Percentiles rank a stretch among this genome's conserved stretches.
Conservation (phyloP, 2,888 invertebrate genomes). For the Biston stratarius region DNA sequence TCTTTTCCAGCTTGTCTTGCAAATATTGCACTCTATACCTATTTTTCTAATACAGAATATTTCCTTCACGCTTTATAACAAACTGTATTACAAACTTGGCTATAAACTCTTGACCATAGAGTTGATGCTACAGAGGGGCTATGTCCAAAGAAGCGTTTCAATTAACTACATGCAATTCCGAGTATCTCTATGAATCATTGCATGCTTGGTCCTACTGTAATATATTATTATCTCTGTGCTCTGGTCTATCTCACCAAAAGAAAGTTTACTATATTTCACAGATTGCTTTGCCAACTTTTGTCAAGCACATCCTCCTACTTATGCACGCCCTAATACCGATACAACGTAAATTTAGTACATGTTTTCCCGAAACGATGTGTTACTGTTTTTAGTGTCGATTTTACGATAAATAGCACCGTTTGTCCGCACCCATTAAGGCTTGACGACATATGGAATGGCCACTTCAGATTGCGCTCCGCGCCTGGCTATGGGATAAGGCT, state of each 20-base stretch:
- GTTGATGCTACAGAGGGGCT: too few relatives aligned
- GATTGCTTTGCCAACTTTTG: conserved; percentile 30
- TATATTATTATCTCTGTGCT: conserved; percentile 30
- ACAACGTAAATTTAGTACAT: conserved; percentile 66
- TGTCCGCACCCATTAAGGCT: conserved; percentile 72
- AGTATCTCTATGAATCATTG: not conserved
- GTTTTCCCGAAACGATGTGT: conserved; percentile 73
- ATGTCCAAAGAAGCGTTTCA: too few relatives aligned
- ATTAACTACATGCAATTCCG: too few relatives aligned
- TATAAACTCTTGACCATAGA: too few relatives aligned
- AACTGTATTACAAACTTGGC: too few relatives aligned
- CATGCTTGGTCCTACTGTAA: too few relatives aligned
- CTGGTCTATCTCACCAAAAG: conserved; percentile 29
- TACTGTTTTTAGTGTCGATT: conserved; percentile 79
- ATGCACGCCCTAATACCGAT: conserved; percentile 47
- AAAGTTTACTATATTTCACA: conserved; percentile 29
- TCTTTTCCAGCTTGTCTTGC: too few relatives aligned
- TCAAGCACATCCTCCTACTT: conserved; percentile 27
- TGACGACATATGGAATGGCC: conserved; percentile 73
- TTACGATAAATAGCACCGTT: conserved; percentile 81
- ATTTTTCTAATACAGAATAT: not conserved
- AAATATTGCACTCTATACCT: not conserved
- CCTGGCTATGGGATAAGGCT: conserved; percentile 55
- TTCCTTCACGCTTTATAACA: too few relatives aligned
- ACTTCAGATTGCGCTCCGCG: conserved; percentile 70